Evolutionary conservation across 1,140 invertebrate species (phyloP).

Genomic region (Papilio helenus): DNA sequence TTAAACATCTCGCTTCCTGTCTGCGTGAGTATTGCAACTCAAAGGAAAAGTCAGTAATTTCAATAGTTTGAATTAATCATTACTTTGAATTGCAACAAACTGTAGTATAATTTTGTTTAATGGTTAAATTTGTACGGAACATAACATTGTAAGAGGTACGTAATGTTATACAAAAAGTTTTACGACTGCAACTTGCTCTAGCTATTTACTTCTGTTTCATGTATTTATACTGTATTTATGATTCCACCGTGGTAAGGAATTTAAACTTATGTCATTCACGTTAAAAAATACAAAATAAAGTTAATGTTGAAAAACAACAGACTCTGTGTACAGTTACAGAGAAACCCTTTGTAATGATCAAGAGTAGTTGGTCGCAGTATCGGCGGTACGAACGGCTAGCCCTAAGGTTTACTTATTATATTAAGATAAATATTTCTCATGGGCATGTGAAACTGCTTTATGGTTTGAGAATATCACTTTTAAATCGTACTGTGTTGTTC

Average conservation of each 20-base stretch:
- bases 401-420: slow-evolving; percentile 82
- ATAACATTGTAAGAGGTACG: background rate
- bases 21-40: background rate
- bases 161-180: too few species aligned
- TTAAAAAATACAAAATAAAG: background rate
- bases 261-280: background rate
- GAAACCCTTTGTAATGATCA: slow-evolving; percentile 51
- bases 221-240: background rate
- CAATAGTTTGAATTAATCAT: slow-evolving; percentile 9
- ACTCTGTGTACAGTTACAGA: background rate
- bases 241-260: background rate
- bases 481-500: slow-evolving; percentile 77
- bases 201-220: background rate
- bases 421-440: slow-evolving; percentile 83
- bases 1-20: background rate
- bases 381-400: slow-evolving; percentile 54
- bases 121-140: background rate
- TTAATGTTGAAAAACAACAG: background rate
- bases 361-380: slow-evolving; percentile 50
- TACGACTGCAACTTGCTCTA: background rate
- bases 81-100: slow-evolving; percentile 1
- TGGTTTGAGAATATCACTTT: slow-evolving; percentile 81
- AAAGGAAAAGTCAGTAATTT: slow-evolving; percentile 22
- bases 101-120: background rate
- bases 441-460: slow-evolving; percentile 80